A percentile compares a stretch with the other conserved stretches of the same genome.
Conservation (phyloP, 2,113 vertebrate genomes). For the Lepus europaeus region DNA sequence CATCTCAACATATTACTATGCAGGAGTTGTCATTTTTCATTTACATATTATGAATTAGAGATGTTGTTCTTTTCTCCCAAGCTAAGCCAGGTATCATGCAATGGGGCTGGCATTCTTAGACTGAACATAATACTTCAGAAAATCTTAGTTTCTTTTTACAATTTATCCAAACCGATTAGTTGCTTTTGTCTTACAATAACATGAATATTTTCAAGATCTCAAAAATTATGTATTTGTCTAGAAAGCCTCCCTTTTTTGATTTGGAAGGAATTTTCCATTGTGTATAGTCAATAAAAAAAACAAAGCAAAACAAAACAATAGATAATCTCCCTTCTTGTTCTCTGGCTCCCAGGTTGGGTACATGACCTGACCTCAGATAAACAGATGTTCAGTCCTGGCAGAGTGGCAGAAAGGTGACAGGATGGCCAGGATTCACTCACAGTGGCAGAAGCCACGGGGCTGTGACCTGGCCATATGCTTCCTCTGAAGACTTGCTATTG, state of each 20-base stretch:
- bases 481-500: background rate
- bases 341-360: background rate
- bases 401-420: background rate
- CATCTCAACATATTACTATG: background rate
- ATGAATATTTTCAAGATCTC: background rate
- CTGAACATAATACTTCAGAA: background rate
- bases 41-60: conserved; percentile 16
- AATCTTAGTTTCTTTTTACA: conserved; percentile 1
- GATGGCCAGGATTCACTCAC: background rate
- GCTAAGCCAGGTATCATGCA: background rate
- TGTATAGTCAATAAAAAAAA: background rate
- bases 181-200: conserved; percentile 4
- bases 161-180: background rate
- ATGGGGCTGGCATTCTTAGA: background rate
- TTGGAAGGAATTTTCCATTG: background rate
- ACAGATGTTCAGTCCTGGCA: background rate
- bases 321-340: background rate
- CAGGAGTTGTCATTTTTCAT: background rate
- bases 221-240: background rate
- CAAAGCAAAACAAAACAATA: background rate
- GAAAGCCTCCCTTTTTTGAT: background rate
- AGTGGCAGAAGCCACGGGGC: background rate
- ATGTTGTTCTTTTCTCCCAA: background rate
- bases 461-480: background rate
- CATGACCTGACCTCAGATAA: background rate